A percentile compares a stretch with the other conserved stretches of the same genome.
Evolutionary conservation across 2,797 vertebrate species (phyloP).

Genomic region (Apogon hyalosoma): DNA sequence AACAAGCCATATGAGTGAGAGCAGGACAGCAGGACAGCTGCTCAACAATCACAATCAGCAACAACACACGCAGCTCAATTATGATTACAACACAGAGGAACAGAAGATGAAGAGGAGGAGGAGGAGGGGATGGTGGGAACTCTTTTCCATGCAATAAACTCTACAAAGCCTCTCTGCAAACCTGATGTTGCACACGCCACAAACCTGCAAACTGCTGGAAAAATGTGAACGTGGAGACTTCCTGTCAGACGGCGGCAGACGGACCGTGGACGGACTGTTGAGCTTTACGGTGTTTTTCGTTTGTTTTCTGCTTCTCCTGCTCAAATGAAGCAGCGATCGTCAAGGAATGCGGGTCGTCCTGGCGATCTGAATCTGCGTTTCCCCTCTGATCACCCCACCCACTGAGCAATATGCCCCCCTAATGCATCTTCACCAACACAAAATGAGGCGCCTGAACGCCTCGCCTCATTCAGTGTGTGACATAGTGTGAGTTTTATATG

Average conservation of each 20-base stretch:
- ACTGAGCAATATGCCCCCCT: slow-evolving; percentile 55
- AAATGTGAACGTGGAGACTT: slow-evolving; percentile 40
- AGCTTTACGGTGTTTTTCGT: slow-evolving; percentile 25
- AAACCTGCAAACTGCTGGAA: slow-evolving; percentile 31
- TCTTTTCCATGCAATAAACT: slow-evolving; percentile 83
- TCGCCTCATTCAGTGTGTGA: slow-evolving; percentile 45
- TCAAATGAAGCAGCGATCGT: slow-evolving; percentile 46
- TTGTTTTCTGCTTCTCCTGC: slow-evolving; percentile 31
- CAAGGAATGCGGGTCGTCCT: slow-evolving; percentile 70
- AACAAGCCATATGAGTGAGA: slow-evolving; percentile 61
- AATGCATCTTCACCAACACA: slow-evolving; percentile 20
- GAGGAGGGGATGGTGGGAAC: slow-evolving; percentile 33
- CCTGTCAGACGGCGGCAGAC: slow-evolving; percentile 5
- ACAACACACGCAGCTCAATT: too few relatives aligned
- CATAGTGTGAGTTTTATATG: slow-evolving; percentile 36
- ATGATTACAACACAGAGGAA: not conserved
- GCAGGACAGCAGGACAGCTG: not conserved
- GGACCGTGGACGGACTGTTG: slow-evolving; percentile 70
- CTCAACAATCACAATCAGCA: too few relatives aligned
- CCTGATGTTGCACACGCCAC: slow-evolving; percentile 57
- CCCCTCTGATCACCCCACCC: slow-evolving; percentile 10
- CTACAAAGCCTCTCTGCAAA: slow-evolving; percentile 48
- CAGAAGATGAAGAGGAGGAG: not conserved
- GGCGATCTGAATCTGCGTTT: slow-evolving; percentile 32
- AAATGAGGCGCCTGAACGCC: slow-evolving; percentile 16